Evolutionary conservation across 2,113 vertebrate species (phyloP).

Genomic region (Ardeotis arabs): DNA sequence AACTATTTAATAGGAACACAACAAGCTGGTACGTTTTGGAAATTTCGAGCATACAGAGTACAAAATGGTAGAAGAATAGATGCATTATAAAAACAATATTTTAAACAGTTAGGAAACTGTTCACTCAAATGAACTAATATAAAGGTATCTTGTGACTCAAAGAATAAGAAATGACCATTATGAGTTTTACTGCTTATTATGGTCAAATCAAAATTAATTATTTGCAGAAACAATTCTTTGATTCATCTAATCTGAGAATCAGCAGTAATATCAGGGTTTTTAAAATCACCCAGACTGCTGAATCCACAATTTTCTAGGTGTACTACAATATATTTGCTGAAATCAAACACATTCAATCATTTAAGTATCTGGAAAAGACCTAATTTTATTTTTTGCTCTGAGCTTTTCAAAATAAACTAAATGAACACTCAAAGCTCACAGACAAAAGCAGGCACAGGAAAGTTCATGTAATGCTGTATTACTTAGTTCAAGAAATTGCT

Average conservation of each 20-base stretch:
- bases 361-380: neutral
- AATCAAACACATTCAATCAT: neutral
- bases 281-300: neutral
- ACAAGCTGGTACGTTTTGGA: neutral
- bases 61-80: neutral
- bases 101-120: neutral
- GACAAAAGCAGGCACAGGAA: neutral
- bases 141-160: neutral
- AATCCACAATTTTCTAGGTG: neutral
- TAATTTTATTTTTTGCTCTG: neutral
- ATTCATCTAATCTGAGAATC: neutral
- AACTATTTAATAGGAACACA: neutral
- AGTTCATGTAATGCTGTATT: neutral
- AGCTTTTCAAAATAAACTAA: neutral
- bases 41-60: neutral
- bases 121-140: neutral
- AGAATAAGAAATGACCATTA: neutral
- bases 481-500: neutral
- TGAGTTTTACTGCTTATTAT: neutral
- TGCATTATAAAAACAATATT: neutral
- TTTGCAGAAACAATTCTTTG: neutral
- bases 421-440: neutral
- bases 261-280: neutral
- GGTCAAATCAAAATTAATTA: neutral
- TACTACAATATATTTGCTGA: neutral